Evolutionary conservation across 2,888 invertebrate species (phyloP), one percentile per base, ranked within the genome.

Genomic region (Protonemura montana): DNA sequence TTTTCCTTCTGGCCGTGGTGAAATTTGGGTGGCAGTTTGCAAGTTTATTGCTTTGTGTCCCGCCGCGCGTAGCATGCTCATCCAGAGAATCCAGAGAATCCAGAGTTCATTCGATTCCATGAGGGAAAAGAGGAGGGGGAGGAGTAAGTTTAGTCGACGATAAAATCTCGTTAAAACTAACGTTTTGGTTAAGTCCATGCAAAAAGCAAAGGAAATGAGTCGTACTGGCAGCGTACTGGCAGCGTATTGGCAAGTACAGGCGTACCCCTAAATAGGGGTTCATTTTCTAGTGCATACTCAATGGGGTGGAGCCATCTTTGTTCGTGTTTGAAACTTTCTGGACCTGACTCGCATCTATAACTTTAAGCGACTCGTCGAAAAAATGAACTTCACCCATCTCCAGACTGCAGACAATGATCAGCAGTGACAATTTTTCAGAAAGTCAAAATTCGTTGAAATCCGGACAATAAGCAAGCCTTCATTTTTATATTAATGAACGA

Each of bases 131-230:
- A 59, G 59, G 3, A 59, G 41, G 41, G 41, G 41, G 41, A 41
- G 41, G 41, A 41, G 41, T 59, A 59, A 59, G 59, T 59, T 59
- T 59, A 21, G 7, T 21, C 28, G 81, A 81, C 30, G 30, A 81
- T 28, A 81, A 81, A 81, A 81, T 29, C 81, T 81, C 29, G 81
- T 81, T 81, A 81, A 81, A 81, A 81, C 81, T 27, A 81, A 81
- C 81, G 30, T 81, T 81, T 81, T 81, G 80, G 80, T 27, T 80
- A 28, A 28, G 27, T 80, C 28, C 25, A 80, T 80, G 80, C 80
- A 29, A 81, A 81, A 81, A 27, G 81, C 81, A 21, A 27, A 81
- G 28, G 27, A 27, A 27, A 30, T 81, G 81, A 81, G 30, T 81
- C 30, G 81, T 29, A 28, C 78, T 78, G 25, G 29, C 27, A 25